Percentiles rank a stretch among this genome's conserved stretches.
Conservation (phyloP, 2,113 vertebrate genomes). For the Urocolius indicus region DNA sequence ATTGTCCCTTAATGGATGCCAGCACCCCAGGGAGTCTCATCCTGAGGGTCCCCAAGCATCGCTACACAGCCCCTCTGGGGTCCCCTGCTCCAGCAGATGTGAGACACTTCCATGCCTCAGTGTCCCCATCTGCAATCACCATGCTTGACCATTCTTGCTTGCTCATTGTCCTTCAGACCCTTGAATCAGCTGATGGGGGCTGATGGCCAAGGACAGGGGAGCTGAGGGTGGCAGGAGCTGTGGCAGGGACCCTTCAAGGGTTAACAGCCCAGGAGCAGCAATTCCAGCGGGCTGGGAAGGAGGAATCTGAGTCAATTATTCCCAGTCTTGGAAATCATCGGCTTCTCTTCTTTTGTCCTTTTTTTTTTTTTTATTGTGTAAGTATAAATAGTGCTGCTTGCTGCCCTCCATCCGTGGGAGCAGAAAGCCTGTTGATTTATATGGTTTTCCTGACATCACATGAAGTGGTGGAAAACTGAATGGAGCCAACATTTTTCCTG, state of each 20-base stretch:
- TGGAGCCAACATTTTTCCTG: slow-evolving; percentile 86
- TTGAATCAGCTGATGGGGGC: neutral
- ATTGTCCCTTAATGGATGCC: neutral
- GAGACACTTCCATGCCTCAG: fast-evolving
- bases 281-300: neutral
- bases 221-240: neutral
- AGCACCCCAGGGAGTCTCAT: neutral
- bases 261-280: neutral
- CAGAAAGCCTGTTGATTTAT: slow-evolving; percentile 75
- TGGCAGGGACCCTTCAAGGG: neutral
- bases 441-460: slow-evolving; percentile 76
- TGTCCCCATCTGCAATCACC: neutral
- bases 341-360: slow-evolving; percentile 17
- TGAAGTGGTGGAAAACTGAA: slow-evolving; percentile 73
- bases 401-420: slow-evolving; percentile 67
- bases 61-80: neutral
- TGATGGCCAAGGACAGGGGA: neutral
- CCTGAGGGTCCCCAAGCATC: neutral
- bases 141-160: neutral
- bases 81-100: neutral
- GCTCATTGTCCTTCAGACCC: neutral
- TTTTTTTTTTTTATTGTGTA: slow-evolving; percentile 51
- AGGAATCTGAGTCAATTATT: slow-evolving; percentile 59
- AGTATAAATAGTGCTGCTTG: slow-evolving; percentile 70
- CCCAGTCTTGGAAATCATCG: slow-evolving; percentile 60